These are phyloP conservation scores for Brachionus plicatilis DNA, from an alignment of 1,140 invertebrate genomes.

Conservation along the genomic window DNA sequence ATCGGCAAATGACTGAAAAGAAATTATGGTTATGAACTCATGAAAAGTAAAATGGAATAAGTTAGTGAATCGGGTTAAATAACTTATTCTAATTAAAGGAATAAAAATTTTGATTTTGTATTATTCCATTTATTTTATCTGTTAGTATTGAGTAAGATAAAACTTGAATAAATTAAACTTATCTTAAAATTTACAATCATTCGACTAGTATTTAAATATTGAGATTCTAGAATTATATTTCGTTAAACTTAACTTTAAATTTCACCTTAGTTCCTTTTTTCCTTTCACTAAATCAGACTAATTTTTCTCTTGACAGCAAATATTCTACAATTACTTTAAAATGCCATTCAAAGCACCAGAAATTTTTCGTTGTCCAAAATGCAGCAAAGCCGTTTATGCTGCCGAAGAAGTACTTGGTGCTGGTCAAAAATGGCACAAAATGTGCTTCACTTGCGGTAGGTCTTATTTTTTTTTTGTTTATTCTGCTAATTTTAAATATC, in stretches of 20 bases:
- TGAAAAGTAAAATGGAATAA: not conserved
- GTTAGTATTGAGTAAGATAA: not conserved
- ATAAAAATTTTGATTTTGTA: not conserved
- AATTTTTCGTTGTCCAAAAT: slow-evolving; percentile 74
- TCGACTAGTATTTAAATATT: not conserved
- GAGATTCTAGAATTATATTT: not conserved
- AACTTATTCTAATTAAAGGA: not conserved
- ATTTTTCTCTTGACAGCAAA: not conserved
- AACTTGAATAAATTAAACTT: not conserved
- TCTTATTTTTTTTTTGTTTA: slow-evolving; percentile 57
- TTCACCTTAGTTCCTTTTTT: not conserved
- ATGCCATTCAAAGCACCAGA: slow-evolving; percentile 41
- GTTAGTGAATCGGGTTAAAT: not conserved
- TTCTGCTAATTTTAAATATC: not conserved
- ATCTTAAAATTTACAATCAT: not conserved
- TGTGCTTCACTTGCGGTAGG: slow-evolving; percentile 96
- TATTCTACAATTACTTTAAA: not conserved
- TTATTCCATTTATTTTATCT: not conserved
- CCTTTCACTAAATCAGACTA: not conserved
- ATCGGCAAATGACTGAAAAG: not conserved
- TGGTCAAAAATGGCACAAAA: slow-evolving; percentile 96
- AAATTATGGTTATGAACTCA: not conserved
- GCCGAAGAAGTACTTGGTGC: slow-evolving; percentile 94
- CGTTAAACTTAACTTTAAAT: not conserved
- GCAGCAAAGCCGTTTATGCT: slow-evolving; percentile 94